Evolutionary conservation across 2,797 vertebrate species (phyloP).

Genomic region (Leucoraja ocellata): DNA sequence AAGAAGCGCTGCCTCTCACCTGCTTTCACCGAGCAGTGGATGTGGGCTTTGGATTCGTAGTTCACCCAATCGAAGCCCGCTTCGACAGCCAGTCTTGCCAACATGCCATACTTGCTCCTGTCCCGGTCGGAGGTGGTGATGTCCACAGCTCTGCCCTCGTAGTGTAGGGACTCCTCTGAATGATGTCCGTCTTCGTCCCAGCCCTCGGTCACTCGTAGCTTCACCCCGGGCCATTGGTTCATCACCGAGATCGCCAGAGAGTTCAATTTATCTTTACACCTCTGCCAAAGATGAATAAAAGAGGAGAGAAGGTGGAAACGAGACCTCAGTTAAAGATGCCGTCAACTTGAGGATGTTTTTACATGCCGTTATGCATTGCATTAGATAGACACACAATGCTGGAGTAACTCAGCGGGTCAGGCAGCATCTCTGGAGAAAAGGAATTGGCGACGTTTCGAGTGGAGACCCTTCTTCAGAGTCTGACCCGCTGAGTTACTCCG

Average conservation of each 20-base stretch:
- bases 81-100: slow-evolving; percentile 90
- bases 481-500: too few relatives aligned
- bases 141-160: slow-evolving; percentile 88
- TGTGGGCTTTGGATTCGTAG: slow-evolving; percentile 93
- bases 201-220: slow-evolving; percentile 92
- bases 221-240: slow-evolving; percentile 96
- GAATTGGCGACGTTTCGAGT: too few relatives aligned
- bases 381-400: too few relatives aligned
- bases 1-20: slow-evolving; percentile 57
- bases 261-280: slow-evolving; percentile 95
- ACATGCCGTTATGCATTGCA: background rate
- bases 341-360: background rate
- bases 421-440: too few relatives aligned
- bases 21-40: slow-evolving; percentile 97
- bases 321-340: background rate
- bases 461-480: too few relatives aligned
- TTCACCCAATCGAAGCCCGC: slow-evolving; percentile 98
- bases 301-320: background rate
- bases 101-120: slow-evolving; percentile 89
- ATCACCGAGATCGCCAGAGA: slow-evolving; percentile 95
- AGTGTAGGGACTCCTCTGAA: slow-evolving; percentile 90
- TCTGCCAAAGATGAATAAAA: slow-evolving; percentile 54
- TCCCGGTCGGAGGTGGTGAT: slow-evolving; percentile 96
- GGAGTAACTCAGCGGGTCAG: too few relatives aligned
- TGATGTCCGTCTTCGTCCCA: slow-evolving; percentile 98